Evolutionary conservation across 2,113 vertebrate species (phyloP).

Genomic region (Heliornis fulica): DNA sequence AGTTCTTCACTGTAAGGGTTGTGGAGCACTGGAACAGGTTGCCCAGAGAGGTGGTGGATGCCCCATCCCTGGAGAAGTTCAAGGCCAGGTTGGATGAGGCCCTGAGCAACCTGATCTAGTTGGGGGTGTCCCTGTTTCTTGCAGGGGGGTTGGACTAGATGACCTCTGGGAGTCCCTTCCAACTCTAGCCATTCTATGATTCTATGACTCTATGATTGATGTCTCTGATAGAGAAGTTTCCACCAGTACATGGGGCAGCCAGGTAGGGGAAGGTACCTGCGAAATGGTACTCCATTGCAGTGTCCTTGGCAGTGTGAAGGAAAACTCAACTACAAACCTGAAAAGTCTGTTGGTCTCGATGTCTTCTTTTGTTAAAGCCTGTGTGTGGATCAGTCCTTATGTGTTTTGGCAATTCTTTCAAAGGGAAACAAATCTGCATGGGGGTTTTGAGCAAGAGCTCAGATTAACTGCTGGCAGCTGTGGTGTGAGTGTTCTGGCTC

Average conservation of each 20-base stretch:
- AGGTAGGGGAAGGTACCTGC: neutral
- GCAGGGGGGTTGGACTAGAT: too few relatives aligned
- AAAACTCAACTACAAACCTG: neutral
- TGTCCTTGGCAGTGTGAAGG: neutral
- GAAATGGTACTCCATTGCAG: neutral
- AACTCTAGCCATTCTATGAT: too few relatives aligned
- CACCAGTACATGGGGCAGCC: neutral
- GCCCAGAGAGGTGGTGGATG: too few relatives aligned
- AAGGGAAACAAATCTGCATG: fast-evolving
- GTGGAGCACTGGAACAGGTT: too few relatives aligned
- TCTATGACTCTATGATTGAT: too few relatives aligned
- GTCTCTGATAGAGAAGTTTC: neutral
- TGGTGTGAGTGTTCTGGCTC: neutral
- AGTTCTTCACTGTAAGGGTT: too few relatives aligned
- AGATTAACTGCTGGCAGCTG: neutral
- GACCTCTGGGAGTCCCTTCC: too few relatives aligned
- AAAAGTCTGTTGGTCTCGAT: neutral
- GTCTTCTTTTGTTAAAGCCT: neutral
- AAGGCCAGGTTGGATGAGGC: too few relatives aligned
- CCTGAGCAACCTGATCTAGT: too few relatives aligned
- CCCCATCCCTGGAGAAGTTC: too few relatives aligned
- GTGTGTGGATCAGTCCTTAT: fast-evolving
- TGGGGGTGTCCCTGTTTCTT: too few relatives aligned
- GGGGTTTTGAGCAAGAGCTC: neutral
- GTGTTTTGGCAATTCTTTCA: neutral